A percentile compares a stretch with the other conserved stretches of the same genome.
Evolutionary conservation across 2,113 vertebrate species (phyloP).

Genomic region (pig (Sus scrofa)): T2T-Sscrofa CM000816.6:100368001-100368500

Average conservation of each 20-base stretch:
- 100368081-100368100: conserved; percentile 72
- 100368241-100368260: conserved; percentile 40
- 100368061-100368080: conserved; percentile 72
- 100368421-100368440: background rate
- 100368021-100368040: conserved; percentile 66
- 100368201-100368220: conserved; percentile 75
- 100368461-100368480: background rate
- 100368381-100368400: background rate
- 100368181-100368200: conserved; percentile 82
- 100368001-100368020: conserved; percentile 57
- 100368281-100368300: background rate
- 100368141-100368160: conserved; percentile 82
- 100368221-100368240: conserved; percentile 73
- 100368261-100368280: conserved; percentile 47
- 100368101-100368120: conserved; percentile 76
- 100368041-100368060: conserved; percentile 76
- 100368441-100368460: background rate
- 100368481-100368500: too few relatives aligned
- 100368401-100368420: conserved; percentile 18
- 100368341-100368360: conserved; percentile 22
- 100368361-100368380: background rate
- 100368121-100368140: conserved; percentile 79
- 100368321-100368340: conserved; percentile 42
- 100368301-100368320: background rate
- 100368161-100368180: conserved; percentile 83